Evolutionary conservation across 2,888 invertebrate genomes (phyloP), one percentile per base, ranked within the genome.

Genomic region (Lathronympha strigana): DNA sequence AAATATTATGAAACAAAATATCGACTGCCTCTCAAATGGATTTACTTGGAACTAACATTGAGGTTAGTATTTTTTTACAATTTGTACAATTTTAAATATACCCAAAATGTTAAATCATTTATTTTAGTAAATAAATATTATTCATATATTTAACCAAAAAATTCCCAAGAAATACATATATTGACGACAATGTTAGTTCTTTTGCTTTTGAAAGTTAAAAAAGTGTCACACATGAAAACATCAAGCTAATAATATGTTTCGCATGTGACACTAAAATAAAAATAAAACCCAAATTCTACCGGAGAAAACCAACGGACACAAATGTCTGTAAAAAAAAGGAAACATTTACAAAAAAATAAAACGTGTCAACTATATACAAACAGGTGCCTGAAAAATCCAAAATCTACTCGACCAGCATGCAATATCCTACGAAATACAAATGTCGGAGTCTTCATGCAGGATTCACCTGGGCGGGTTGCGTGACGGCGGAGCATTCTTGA

Each of bases 231-330:
- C 74, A 79, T 78, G 80, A 76, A 74, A 71, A 67, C 53, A 19
- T 15, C 0, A 13, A 58, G 15, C 21, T 38, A 57, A 66, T 54
- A 47, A 47, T 40, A 67, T 60, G 50, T 73, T 77, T 71, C 80
- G 80, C 79, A 79, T 82, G 70, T 77, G 77, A 83, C 76, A 23
- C 80, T 71, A 73, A 73, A 72, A 71, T 73, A 73, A 71, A 71
- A 74, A 70, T 74, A 76, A 76, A 87, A 84, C 83, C 83, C 78
- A 84, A 86, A 84, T 75, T 86, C 89, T 88, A 90, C 89, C 89
- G 86, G 88, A 88, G 85, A 80, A 82, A 85, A 90, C 90, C 88
- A 90, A 86, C 73, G 80, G 80, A 83, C 84, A 87, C 81, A 85
- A 81, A 73, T 76, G 72, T 84, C 87, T 88, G 86, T 74, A 87